These are phyloP conservation scores for Apeltes quadracus DNA, from an alignment of 2,113 vertebrate species.

Conservation along the genomic window DNA sequence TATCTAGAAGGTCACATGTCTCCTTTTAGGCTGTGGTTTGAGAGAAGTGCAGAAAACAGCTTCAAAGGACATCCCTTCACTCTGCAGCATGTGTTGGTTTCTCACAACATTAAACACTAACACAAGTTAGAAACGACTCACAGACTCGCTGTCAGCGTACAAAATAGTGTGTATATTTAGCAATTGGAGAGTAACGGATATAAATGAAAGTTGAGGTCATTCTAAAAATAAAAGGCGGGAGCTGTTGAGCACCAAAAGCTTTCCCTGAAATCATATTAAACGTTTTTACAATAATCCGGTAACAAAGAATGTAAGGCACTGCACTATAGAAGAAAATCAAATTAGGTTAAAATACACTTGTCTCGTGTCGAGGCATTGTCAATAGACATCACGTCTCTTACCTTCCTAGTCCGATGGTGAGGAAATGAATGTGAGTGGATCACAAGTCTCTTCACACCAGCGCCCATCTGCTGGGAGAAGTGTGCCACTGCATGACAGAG, in stretches of 20 bases:
- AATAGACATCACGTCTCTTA: not conserved
- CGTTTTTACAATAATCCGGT: not conserved
- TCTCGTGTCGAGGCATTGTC: not conserved
- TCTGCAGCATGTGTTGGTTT: constrained; percentile 53
- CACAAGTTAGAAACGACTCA: constrained; percentile 36
- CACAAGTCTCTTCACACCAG: not conserved
- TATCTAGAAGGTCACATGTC: constrained; percentile 70
- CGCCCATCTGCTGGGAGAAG: constrained; percentile 14
- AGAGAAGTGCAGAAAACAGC: constrained; percentile 56
- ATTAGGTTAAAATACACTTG: not conserved
- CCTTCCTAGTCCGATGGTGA: not conserved
- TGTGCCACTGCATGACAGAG: not conserved
- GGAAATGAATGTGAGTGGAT: not conserved
- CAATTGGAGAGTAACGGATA: not conserved
- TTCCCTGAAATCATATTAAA: not conserved
- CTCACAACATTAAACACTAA: constrained; percentile 49
- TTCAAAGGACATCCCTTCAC: constrained; percentile 59
- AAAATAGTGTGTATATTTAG: not conserved
- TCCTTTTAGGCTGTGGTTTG: constrained; percentile 69
- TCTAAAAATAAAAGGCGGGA: not conserved
- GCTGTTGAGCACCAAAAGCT: not conserved
- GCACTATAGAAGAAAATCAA: not conserved
- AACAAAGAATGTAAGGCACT: not conserved
- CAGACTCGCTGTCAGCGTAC: not conserved
- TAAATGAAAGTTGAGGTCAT: not conserved